Conservation (phyloP, 2,888 invertebrate species). For the Atethmia centrago region DNA sequence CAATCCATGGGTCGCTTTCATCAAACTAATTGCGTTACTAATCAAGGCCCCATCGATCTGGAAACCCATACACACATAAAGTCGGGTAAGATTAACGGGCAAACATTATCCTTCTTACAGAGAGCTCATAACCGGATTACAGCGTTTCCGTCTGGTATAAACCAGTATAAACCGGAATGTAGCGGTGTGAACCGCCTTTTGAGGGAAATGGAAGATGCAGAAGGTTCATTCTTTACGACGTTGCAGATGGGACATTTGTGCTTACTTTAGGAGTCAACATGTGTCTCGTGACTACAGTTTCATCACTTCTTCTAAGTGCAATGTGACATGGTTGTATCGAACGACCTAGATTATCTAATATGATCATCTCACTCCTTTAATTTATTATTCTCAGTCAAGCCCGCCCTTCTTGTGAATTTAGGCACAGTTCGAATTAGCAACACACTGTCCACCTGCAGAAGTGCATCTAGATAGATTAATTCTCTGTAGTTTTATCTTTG, state of each 20-base stretch:
- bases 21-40: conserved; percentile 39
- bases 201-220: conserved; percentile 6
- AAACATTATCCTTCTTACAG: conserved; percentile 56
- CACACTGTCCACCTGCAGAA: background rate
- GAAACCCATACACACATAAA: conserved; percentile 16
- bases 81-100: conserved; percentile 47
- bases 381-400: background rate
- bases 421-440: no score
- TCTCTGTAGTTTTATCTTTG: background rate
- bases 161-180: conserved; percentile 46
- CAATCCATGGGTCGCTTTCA: conserved; percentile 26
- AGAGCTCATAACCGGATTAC: conserved; percentile 63
- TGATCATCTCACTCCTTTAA: no score
- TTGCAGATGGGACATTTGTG: background rate
- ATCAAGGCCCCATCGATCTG: conserved; percentile 43
- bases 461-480: background rate
- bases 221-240: conserved; percentile 20
- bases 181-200: conserved; percentile 34
- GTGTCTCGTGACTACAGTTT: no score
- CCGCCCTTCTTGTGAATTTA: background rate
- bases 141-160: conserved; percentile 48
- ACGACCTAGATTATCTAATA: background rate
- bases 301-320: background rate
- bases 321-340: background rate
- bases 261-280: background rate